These are phyloP conservation scores for Urocyon cinereoargenteus DNA, from an alignment of 2,797 vertebrate species.

Conservation along the genomic window DNA sequence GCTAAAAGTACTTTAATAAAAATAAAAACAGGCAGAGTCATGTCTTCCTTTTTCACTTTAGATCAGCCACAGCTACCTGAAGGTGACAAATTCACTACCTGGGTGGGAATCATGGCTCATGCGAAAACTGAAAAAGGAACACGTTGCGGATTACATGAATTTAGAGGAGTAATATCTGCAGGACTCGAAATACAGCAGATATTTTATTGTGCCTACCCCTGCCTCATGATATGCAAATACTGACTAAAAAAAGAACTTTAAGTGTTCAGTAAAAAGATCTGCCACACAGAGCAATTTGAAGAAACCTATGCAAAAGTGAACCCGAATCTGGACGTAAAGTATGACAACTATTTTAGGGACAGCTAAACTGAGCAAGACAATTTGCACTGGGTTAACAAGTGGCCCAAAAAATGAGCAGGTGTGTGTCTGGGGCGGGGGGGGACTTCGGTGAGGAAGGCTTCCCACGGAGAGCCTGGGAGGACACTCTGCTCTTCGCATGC, in stretches of 20 bases:
- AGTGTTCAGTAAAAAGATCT: not conserved
- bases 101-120: not conserved
- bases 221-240: not conserved
- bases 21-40: too few relatives aligned
- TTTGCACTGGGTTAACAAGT: rapidly evolving
- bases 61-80: too few relatives aligned
- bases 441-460: not conserved
- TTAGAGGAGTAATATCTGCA: not conserved
- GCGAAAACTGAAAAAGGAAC: not conserved
- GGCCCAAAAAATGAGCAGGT: rapidly evolving
- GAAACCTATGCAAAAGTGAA: not conserved
- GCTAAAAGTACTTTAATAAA: not conserved
- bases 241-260: not conserved
- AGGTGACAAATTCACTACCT: too few relatives aligned
- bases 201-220: not conserved
- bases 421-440: rapidly evolving
- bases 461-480: not conserved
- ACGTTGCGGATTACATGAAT: not conserved
- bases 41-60: not conserved
- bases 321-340: not conserved
- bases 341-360: not conserved
- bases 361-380: not conserved
- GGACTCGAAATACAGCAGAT: not conserved
- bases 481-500: not conserved
- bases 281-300: not conserved